Evolutionary conservation across 2,113 vertebrate genomes (phyloP).

Genomic region (Oostethus manadensis): DNA sequence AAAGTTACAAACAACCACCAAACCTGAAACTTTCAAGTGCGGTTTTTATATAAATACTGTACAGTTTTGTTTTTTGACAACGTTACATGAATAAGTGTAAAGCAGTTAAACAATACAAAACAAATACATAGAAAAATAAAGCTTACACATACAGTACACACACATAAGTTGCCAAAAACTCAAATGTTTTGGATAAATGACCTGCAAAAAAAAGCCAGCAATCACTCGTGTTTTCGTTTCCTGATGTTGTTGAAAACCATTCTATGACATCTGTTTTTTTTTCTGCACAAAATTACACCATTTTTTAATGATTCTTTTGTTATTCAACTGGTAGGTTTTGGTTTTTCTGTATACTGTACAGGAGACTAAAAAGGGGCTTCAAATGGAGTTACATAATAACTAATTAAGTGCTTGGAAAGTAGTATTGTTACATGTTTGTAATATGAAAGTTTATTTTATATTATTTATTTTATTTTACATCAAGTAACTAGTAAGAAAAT

Average conservation of each 20-base stretch:
- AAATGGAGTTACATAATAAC: neutral
- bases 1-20: no score
- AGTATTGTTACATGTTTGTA: no score
- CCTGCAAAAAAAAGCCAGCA: neutral
- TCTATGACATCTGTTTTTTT: neutral
- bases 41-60: no score
- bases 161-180: slow-evolving; percentile 15
- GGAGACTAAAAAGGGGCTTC: neutral
- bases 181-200: neutral
- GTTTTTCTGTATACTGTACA: neutral
- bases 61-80: neutral
- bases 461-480: no score
- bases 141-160: slow-evolving; percentile 15
- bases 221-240: neutral
- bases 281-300: neutral
- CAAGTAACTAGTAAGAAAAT: no score
- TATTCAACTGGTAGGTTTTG: no score
- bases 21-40: no score
- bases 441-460: no score
- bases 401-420: no score
- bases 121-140: slow-evolving; percentile 42
- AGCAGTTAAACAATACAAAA: slow-evolving; percentile 42
- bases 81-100: slow-evolving; percentile 35
- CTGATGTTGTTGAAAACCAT: neutral
- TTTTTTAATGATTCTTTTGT: neutral